These are phyloP conservation scores for Hypomesus transpacificus DNA, from an alignment of 2,113 vertebrate species.

Conservation along the genomic window DNA sequence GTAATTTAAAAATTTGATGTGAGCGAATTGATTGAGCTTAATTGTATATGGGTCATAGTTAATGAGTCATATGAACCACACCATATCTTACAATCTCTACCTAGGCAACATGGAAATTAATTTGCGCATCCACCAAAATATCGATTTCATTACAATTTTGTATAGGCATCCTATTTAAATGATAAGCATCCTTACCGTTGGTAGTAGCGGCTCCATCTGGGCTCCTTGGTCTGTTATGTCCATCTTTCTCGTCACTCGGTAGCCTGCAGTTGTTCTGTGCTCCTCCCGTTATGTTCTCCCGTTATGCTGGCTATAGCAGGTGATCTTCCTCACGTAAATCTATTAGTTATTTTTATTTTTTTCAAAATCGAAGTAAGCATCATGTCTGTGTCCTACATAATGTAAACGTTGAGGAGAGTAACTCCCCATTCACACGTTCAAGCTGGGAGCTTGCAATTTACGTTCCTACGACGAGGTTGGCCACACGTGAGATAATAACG, in stretches of 20 bases:
- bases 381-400: slow-evolving; percentile 3
- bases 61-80: no score
- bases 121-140: no score
- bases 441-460: slow-evolving; percentile 29
- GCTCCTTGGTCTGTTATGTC: slow-evolving; percentile 93
- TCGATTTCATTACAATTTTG: no score
- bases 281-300: slow-evolving; percentile 36
- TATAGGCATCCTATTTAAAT: no score
- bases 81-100: no score
- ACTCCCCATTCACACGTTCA: slow-evolving; percentile 21
- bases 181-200: slow-evolving; percentile 76
- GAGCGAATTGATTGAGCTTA: no score
- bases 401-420: background rate
- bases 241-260: slow-evolving; percentile 75
- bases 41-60: no score
- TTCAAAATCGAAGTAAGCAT: background rate
- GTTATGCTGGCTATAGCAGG: background rate
- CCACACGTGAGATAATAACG: slow-evolving; percentile 31
- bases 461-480: slow-evolving; percentile 37
- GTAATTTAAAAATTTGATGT: no score
- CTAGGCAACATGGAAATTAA: no score
- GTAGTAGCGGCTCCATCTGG: slow-evolving; percentile 96
- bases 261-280: slow-evolving; percentile 42
- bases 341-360: background rate
- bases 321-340: background rate